These are phyloP conservation scores for Donacobius atricapilla DNA, from an alignment of 2,113 vertebrate genomes.

Conservation along the genomic window DNA sequence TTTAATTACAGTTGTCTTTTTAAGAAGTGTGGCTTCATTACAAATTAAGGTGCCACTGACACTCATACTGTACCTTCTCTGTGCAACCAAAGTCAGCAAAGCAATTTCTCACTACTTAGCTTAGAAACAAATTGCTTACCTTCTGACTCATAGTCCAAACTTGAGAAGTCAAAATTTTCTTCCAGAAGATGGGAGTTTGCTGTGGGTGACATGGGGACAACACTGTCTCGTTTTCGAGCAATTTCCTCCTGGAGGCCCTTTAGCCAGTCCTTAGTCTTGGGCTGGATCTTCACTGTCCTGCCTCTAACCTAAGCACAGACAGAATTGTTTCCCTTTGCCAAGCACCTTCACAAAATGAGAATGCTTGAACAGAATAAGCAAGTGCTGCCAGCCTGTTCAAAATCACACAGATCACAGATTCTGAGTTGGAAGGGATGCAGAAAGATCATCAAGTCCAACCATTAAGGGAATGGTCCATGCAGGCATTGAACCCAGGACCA, in stretches of 20 bases:
- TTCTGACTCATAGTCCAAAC: slow-evolving; percentile 79
- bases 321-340: background rate
- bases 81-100: background rate
- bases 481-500: background rate
- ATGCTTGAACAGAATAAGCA: background rate
- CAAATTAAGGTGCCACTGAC: background rate
- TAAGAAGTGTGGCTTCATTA: background rate
- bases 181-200: slow-evolving; percentile 78
- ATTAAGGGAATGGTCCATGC: background rate
- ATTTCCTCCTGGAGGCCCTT: slow-evolving; percentile 76
- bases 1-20: background rate
- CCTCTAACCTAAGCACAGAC: slow-evolving; percentile 67
- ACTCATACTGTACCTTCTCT: background rate
- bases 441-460: background rate
- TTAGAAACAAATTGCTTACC: slow-evolving; percentile 46
- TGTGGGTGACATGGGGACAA: slow-evolving; percentile 70
- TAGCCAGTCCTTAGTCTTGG: slow-evolving; percentile 79
- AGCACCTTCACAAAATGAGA: background rate
- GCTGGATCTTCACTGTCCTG: slow-evolving; percentile 73
- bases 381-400: background rate
- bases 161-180: slow-evolving; percentile 78
- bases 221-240: slow-evolving; percentile 70
- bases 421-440: background rate
- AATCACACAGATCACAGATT: background rate
- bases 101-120: background rate